phyloP scores from a whole-genome alignment of 2,797 vertebrate species.

The Sciurus vulgaris region DNA sequence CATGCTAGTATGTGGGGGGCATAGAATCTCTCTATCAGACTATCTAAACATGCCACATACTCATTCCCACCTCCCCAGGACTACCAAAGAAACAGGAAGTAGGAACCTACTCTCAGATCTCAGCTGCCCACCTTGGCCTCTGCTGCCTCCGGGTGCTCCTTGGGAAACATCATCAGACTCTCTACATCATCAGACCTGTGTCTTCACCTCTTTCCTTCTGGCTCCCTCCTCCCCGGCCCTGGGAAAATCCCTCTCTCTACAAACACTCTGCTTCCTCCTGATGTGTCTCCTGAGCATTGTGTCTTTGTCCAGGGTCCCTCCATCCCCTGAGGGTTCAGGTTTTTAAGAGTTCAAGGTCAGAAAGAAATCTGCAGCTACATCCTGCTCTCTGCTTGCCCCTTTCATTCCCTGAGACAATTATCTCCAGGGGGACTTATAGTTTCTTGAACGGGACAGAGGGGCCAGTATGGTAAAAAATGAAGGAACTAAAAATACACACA shows the following conservation, averaged over 20 bases:
- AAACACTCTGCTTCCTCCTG: too few species aligned
- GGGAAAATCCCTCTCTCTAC: background rate
- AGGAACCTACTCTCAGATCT: too few species aligned
- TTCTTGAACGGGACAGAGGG: background rate
- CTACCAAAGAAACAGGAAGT: background rate
- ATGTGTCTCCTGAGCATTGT: background rate
- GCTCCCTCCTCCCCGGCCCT: background rate
- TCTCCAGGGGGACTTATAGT: background rate
- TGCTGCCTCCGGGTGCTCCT: background rate
- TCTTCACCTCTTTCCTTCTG: background rate
- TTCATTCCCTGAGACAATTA: background rate
- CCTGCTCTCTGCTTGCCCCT: background rate
- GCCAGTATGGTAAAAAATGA: background rate
- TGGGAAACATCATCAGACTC: too few species aligned
- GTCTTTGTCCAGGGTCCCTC: background rate
- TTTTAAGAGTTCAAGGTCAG: background rate
- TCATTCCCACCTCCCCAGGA: background rate
- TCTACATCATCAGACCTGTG: background rate
- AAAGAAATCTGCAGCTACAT: background rate
- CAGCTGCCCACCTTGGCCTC: too few species aligned
- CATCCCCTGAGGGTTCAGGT: background rate
- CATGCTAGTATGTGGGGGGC: background rate
- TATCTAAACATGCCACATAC: background rate
- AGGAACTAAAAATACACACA: background rate
- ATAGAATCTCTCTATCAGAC: background rate